These are phyloP conservation scores for Craniophora ligustri DNA, from an alignment of 2,888 invertebrate genomes.

Conservation along the genomic window DNA sequence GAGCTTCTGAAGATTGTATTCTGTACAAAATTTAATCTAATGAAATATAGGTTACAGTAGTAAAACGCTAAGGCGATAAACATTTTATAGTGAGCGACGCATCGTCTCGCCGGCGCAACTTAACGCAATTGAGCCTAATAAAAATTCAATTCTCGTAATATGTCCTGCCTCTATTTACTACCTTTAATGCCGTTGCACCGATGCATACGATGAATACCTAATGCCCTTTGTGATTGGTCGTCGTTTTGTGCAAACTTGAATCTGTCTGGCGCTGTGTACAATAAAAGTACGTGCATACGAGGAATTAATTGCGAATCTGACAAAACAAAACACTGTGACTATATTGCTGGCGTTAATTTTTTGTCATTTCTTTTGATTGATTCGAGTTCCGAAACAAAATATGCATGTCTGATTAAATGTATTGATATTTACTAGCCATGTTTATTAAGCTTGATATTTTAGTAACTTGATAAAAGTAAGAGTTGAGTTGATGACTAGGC, in stretches of 20 bases:
- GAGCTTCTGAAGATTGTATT: not conserved
- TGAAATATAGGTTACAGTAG: no score
- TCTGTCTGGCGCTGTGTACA: slow-evolving; percentile 48
- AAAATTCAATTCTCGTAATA: slow-evolving; percentile 81
- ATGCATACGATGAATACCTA: slow-evolving; percentile 81
- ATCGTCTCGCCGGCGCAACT: slow-evolving; percentile 40
- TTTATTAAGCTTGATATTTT: no score
- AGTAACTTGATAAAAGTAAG: no score
- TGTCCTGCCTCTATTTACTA: slow-evolving; percentile 74
- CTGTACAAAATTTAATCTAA: no score
- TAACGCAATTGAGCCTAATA: slow-evolving; percentile 76
- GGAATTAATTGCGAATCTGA: slow-evolving; percentile 25
- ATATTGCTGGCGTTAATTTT: slow-evolving; percentile 27
- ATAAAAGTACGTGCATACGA: slow-evolving; percentile 34
- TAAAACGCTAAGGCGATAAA: slow-evolving; percentile 36
- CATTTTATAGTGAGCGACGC: slow-evolving; percentile 31
- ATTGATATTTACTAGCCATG: not conserved
- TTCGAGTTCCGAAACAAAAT: not conserved
- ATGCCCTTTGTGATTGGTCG: slow-evolving; percentile 70
- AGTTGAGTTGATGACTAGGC: no score
- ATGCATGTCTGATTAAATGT: not conserved
- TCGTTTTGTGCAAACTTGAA: slow-evolving; percentile 66
- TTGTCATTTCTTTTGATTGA: slow-evolving; percentile 13
- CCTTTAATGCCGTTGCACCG: slow-evolving; percentile 70
- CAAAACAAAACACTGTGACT: slow-evolving; percentile 27